Evolutionary conservation across 64 coral and sea anemone species (phyloP).

Genomic region (Trachythela sp.): DNA sequence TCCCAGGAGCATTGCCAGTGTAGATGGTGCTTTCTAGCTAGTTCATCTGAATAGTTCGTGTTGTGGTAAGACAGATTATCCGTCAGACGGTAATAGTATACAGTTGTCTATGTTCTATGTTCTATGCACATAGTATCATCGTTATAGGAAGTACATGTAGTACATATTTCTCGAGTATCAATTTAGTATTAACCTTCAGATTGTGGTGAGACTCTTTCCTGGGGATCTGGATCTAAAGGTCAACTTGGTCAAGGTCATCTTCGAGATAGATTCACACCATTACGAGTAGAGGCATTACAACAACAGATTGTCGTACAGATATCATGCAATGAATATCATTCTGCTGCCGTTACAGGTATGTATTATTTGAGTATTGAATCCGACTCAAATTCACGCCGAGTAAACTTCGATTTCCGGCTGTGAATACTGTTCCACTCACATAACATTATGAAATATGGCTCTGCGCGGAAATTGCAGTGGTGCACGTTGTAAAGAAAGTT

Average conservation of each 20-base stretch:
- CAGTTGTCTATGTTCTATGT: too few relatives aligned
- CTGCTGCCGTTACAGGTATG: slow-evolving; percentile 79
- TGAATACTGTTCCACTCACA: too few relatives aligned
- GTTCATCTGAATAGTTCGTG: too few relatives aligned
- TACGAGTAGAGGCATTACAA: slow-evolving; percentile 64
- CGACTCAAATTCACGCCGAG: background rate
- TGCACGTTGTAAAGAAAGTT: background rate
- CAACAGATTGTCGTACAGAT: slow-evolving; percentile 52
- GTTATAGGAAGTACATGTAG: too few relatives aligned
- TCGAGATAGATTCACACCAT: slow-evolving; percentile 72
- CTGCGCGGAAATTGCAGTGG: too few relatives aligned
- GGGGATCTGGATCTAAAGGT: slow-evolving; percentile 81
- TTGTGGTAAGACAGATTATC: too few relatives aligned
- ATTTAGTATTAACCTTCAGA: slow-evolving; percentile 27
- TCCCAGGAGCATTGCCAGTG: too few relatives aligned
- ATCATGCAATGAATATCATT: slow-evolving; percentile 83
- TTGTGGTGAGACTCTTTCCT: slow-evolving; percentile 70
- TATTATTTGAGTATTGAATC: background rate
- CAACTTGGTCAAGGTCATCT: slow-evolving; percentile 90
- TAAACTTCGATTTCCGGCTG: too few relatives aligned
- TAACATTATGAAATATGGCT: too few relatives aligned
- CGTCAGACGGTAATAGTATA: too few relatives aligned
- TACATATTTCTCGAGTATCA: background rate
- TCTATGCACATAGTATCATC: too few relatives aligned
- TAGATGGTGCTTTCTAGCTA: too few relatives aligned